These are phyloP conservation scores for Drosophila greeni DNA, from an alignment of 2,888 invertebrate species.

Conservation along the genomic window DNA sequence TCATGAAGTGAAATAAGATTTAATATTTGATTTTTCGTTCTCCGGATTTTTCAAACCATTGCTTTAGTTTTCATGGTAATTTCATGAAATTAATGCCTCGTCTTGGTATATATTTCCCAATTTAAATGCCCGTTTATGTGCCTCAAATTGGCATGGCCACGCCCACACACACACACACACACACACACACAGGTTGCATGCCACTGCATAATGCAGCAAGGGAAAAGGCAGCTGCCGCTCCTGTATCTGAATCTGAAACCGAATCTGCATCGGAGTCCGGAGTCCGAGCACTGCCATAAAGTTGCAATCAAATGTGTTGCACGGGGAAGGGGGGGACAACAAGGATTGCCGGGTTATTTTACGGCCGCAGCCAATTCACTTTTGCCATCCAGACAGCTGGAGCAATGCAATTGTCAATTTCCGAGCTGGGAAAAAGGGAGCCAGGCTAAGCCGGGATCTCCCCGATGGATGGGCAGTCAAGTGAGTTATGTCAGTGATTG, in stretches of 20 bases:
- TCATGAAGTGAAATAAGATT: too few relatives aligned
- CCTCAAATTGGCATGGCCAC: constrained; percentile 5
- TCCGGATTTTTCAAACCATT: neutral
- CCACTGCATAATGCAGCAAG: constrained; percentile 20
- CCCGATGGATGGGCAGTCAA: constrained; percentile 2
- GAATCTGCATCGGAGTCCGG: neutral
- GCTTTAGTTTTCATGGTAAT: neutral
- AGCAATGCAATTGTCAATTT: constrained; percentile 28
- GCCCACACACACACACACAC: neutral
- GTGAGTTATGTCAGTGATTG: constrained; percentile 3
- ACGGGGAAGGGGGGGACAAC: neutral
- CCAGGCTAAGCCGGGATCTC: constrained; percentile 12
- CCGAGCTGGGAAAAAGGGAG: neutral
- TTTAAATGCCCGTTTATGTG: constrained; percentile 6
- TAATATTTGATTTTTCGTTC: neutral
- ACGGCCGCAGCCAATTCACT: constrained; percentile 40
- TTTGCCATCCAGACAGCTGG: constrained; percentile 29
- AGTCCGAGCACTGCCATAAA: constrained; percentile 10
- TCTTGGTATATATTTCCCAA: neutral
- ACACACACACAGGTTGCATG: constrained; percentile 4
- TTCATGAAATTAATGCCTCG: neutral
- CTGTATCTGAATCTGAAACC: constrained; percentile 3
- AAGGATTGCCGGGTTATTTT: constrained; percentile 34
- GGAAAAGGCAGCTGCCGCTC: constrained; percentile 10
- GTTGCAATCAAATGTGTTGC: constrained; percentile 26